Evolutionary conservation across 2,797 vertebrate genomes (phyloP).

Genomic region (Clarias platycephalus): DNA sequence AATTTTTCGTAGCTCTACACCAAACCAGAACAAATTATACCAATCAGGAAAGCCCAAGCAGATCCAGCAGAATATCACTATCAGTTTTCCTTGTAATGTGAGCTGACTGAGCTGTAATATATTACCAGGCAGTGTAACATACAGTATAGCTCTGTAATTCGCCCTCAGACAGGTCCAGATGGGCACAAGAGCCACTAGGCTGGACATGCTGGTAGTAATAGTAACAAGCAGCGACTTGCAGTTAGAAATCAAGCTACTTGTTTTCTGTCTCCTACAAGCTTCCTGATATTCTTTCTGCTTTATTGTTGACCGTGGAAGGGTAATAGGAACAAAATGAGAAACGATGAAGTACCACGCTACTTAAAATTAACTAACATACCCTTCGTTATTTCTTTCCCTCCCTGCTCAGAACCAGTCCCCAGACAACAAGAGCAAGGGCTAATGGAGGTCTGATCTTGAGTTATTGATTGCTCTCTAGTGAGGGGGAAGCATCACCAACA

Average conservation of each 20-base stretch:
- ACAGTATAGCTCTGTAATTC: constrained; percentile 12
- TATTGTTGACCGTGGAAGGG: neutral
- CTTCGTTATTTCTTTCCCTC: neutral
- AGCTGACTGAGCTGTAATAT: constrained; percentile 14
- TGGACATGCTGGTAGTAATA: neutral
- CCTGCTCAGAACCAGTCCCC: constrained; percentile 49
- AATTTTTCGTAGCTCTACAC: neutral
- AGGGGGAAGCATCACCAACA: constrained; percentile 47
- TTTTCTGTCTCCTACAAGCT: neutral
- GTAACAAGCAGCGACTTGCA: neutral
- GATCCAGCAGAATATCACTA: constrained; percentile 3
- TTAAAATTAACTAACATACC: constrained; percentile 48
- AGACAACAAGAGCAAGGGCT: constrained; percentile 47
- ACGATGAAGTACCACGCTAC: constrained; percentile 18
- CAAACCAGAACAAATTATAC: neutral
- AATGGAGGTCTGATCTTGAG: constrained; percentile 58
- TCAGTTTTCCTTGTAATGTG: constrained; percentile 28
- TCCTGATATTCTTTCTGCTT: constrained; percentile 3
- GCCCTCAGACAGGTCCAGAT: neutral
- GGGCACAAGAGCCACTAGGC: neutral
- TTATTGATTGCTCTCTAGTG: constrained; percentile 57
- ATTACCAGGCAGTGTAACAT: constrained; percentile 9
- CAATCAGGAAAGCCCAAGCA: neutral
- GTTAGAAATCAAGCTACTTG: neutral
- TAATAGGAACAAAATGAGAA: constrained; percentile 37